phyloP scores from a whole-genome alignment of 2,797 vertebrate species.

The Enteromius trimaculatus region DNA sequence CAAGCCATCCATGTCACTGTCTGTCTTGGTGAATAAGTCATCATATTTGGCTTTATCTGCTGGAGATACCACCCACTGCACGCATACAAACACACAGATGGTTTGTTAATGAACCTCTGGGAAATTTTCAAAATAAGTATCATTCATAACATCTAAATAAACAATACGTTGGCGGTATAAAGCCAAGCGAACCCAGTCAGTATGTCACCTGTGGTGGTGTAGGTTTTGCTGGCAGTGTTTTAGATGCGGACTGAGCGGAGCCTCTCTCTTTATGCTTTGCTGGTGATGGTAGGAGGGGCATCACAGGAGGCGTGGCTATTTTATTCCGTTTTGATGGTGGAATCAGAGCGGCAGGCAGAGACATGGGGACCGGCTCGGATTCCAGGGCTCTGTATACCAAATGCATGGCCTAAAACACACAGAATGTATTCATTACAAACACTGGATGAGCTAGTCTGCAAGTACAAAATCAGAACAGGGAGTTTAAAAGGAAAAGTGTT shows the following conservation, averaged over 20 bases:
- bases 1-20: conserved; percentile 93
- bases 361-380: conserved; percentile 95
- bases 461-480: neutral
- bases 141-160: neutral
- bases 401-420: conserved; percentile 90
- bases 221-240: conserved; percentile 84
- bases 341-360: conserved; percentile 89
- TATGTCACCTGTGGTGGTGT: conserved; percentile 74
- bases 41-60: conserved; percentile 94
- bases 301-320: conserved; percentile 77
- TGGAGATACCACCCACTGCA: conserved; percentile 93
- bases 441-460: conserved; percentile 19
- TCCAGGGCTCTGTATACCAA: conserved; percentile 97
- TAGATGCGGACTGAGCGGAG: conserved; percentile 81
- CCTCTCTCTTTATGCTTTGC: conserved; percentile 87
- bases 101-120: neutral
- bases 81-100: conserved; percentile 24
- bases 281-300: conserved; percentile 84
- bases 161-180: neutral
- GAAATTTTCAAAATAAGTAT: neutral
- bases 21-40: conserved; percentile 93
- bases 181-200: neutral
- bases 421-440: conserved; percentile 48
- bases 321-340: conserved; percentile 96
- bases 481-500: neutral